These are phyloP conservation scores for Hirtodrosophila duncani DNA, from an alignment of 2,888 invertebrate genomes.

Conservation along the genomic window DNA sequence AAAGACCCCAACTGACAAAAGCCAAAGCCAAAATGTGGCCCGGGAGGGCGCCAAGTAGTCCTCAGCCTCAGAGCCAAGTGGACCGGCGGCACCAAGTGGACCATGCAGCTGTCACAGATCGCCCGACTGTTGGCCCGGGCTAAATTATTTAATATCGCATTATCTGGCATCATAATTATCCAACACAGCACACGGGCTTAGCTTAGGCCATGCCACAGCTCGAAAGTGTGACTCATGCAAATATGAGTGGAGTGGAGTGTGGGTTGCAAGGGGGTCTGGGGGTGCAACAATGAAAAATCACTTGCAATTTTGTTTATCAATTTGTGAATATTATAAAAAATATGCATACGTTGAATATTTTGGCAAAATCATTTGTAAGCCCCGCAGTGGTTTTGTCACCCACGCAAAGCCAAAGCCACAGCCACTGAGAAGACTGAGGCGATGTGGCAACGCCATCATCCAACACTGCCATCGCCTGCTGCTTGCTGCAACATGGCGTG, in stretches of 20 bases:
- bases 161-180: conserved; percentile 77
- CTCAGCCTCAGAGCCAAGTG: conserved; percentile 9
- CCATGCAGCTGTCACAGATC: conserved; percentile 65
- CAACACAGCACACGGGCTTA: conserved; percentile 7
- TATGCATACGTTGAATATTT: conserved; percentile 74
- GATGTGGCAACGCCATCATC: conserved; percentile 61
- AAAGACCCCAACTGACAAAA: conserved; percentile 24
- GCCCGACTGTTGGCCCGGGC: conserved; percentile 60
- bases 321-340: conserved; percentile 74
- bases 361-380: conserved; percentile 69
- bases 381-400: conserved; percentile 46
- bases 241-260: too few relatives aligned
- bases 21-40: not conserved
- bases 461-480: conserved; percentile 22
- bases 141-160: conserved; percentile 67
- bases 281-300: conserved; percentile 64
- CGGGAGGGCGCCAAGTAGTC: conserved; percentile 47
- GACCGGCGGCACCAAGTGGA: conserved; percentile 41
- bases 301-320: conserved; percentile 75
- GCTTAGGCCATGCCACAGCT: conserved; percentile 10
- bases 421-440: conserved; percentile 19
- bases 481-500: conserved; percentile 44
- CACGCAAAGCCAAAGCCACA: conserved; percentile 29
- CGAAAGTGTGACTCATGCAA: conserved; percentile 39
- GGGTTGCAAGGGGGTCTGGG: conserved; percentile 6